Conservation (phyloP, 2,888 invertebrate genomes). For the Phoronis australis region DNA sequence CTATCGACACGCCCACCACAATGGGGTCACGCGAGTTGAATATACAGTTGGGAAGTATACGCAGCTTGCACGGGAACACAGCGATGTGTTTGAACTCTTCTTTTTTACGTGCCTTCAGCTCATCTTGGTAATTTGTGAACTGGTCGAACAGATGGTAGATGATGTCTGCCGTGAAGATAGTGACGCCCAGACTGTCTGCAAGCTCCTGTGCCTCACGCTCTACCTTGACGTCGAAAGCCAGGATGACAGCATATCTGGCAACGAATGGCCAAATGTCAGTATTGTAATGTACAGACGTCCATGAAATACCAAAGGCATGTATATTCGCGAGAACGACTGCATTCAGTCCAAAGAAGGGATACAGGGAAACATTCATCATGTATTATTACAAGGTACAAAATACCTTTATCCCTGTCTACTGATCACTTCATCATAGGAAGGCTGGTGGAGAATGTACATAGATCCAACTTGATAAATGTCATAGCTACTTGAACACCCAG, state of each 20-base stretch:
- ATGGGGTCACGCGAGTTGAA: conserved; percentile 99
- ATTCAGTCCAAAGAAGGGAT: no score
- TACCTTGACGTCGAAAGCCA: conserved; percentile 99
- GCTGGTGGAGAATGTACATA: no score
- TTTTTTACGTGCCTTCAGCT: conserved; percentile 81
- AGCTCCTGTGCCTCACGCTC: conserved; percentile 97
- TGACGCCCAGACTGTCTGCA: conserved; percentile 75
- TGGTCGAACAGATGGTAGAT: conserved; percentile 99
- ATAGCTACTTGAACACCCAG: no score
- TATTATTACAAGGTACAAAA: no score
- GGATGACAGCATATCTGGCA: conserved; percentile 83
- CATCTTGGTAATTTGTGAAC: conserved; percentile 75
- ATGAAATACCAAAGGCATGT: no score
- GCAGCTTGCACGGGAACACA: conserved; percentile 95
- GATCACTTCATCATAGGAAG: no score
- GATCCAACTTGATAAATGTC: no score
- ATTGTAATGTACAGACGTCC: no score
- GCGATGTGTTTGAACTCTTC: conserved; percentile 95
- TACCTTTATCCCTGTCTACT: no score
- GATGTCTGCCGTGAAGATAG: conserved; percentile 95
- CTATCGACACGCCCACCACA: conserved; percentile 90
- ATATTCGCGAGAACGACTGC: no score
- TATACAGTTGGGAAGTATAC: conserved; percentile 76
- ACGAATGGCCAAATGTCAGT: background rate
- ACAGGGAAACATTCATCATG: no score